Percentiles rank a stretch among this genome's conserved stretches.
Conservation (phyloP, 2,888 invertebrate species). For the Hemistola chrysoprasaria region DNA sequence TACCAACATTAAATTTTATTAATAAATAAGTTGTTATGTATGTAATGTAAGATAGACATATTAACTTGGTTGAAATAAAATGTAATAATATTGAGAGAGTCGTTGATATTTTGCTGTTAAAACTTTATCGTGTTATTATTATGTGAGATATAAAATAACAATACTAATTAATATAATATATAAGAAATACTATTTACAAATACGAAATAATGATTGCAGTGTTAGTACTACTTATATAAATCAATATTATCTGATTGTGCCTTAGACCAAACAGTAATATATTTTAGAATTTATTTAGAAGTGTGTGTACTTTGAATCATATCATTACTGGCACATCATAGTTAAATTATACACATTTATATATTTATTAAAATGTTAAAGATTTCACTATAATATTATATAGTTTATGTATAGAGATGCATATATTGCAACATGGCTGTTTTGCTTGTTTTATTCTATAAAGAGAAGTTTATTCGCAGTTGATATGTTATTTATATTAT, state of each 20-base stretch:
- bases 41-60: conserved; percentile 70
- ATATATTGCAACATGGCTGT: conserved; percentile 66
- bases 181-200: conserved; percentile 63
- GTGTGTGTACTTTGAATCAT: conserved; percentile 58
- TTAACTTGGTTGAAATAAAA: conserved; percentile 67
- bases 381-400: too few relatives aligned
- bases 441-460: conserved; percentile 64
- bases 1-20: conserved; percentile 75
- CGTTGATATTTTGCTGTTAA: conserved; percentile 75
- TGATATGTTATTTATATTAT: conserved; percentile 55
- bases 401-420: conserved; percentile 38
- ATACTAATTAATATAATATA: conserved; percentile 46
- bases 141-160: conserved; percentile 56
- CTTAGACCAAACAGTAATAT: conserved; percentile 61
- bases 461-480: conserved; percentile 70
- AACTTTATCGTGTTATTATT: conserved; percentile 66
- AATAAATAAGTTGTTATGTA: conserved; percentile 71
- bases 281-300: conserved; percentile 51
- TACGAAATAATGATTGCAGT: conserved; percentile 48
- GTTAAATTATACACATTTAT: conserved; percentile 29
- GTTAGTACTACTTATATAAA: conserved; percentile 57
- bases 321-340: conserved; percentile 46
- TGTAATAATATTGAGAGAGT: conserved; percentile 33
- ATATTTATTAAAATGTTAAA: conserved; percentile 33
- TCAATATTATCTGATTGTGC: conserved; percentile 56